These are phyloP conservation scores for Apamea monoglypha DNA, from an alignment of 2,888 invertebrate species.

Conservation along the genomic window DNA sequence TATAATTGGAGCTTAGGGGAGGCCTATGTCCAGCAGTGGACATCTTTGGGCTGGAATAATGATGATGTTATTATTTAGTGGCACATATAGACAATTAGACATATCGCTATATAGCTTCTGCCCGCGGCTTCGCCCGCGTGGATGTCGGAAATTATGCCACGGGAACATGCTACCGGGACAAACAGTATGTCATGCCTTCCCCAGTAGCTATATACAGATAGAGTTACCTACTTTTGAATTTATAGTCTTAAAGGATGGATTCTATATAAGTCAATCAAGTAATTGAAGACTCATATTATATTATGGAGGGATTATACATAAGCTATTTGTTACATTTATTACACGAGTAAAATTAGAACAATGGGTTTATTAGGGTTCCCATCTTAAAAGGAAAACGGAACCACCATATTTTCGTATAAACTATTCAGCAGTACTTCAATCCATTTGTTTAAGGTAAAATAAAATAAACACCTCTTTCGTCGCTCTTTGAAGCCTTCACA, in stretches of 20 bases:
- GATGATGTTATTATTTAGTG: too few species aligned
- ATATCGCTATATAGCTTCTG: background rate
- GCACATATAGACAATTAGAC: background rate
- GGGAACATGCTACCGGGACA: background rate
- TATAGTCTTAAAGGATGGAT: too few species aligned
- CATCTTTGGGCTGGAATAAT: too few species aligned
- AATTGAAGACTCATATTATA: background rate
- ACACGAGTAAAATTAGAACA: background rate
- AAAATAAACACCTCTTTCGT: background rate
- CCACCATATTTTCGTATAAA: background rate
- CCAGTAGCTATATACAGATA: background rate
- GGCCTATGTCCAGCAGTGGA: too few species aligned
- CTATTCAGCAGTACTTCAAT: background rate
- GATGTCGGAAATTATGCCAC: background rate
- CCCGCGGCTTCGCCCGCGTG: background rate
- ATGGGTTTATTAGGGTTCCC: background rate
- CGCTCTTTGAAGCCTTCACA: background rate
- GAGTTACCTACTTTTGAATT: background rate
- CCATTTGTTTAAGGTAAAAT: background rate
- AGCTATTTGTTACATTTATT: background rate
- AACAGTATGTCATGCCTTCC: background rate
- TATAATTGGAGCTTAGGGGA: too few species aligned
- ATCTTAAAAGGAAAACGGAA: background rate
- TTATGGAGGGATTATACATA: background rate
- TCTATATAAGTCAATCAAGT: background rate